Base-by-base conservation (phyloP, 2,113 vertebrate species). In the Phasianus colchicus region DNA sequence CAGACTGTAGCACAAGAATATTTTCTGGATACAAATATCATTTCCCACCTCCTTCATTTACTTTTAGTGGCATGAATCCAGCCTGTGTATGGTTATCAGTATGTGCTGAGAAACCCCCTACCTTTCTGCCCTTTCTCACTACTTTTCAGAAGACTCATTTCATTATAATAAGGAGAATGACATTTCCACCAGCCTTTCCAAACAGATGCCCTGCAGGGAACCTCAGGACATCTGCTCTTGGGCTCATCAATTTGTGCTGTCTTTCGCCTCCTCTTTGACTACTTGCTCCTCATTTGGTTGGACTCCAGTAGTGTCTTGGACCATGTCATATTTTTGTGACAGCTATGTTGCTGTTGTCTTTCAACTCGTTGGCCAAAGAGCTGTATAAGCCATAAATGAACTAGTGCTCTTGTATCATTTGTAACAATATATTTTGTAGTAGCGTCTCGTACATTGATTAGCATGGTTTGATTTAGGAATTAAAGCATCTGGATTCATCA, bases 161-260 rank as follows among this genome's bases (percentile, higher is more conserved):
- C 11, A 69, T 73, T 84, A 29, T 84, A 79, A 84, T 25, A 54
- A 86, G 73, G 61, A 24, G 29, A 81, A 43, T 92, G 89, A 81
- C 88, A 95, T 97, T 95, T 89, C 76, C 57, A 90, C 27, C 36
- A 73, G 4, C 38, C 57, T 77, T 65, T 67, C 47, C 6, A 3
- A 83, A 54, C 27, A 69, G 91, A 29, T 63, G 65, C 63, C 88
- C 91, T 70, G 90, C 79, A 70, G 92, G 76, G 73, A 95, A 4
- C 36, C 67, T 72, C 43, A 45, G 91, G 34, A 81, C 30, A 1
- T 83, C 73, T 86, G 76, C 75, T 81, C 61, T 5, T 9, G n/a
- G 36, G 43, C 48, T 70, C 5, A 12, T 83, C 80, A 94, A 3
- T 65, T 60, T 89, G 42, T 48, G 69, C 65, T 80, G 21, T 47